phyloP scores from a whole-genome alignment of 1,140 invertebrate species.

The Chironomus tepperi region DNA sequence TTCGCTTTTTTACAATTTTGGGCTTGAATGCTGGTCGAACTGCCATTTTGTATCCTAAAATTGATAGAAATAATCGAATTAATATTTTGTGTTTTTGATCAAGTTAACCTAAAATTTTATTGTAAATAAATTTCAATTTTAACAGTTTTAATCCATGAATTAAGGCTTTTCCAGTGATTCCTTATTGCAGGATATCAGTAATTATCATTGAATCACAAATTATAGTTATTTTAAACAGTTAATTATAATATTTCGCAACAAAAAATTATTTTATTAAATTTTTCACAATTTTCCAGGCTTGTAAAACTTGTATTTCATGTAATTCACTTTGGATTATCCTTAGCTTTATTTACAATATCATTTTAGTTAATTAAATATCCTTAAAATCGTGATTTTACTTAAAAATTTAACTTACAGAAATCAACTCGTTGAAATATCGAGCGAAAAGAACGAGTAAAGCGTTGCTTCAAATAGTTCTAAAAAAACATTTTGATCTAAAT shows the following conservation, averaged over 20 bases:
- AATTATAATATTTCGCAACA: background rate
- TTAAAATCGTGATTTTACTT: constrained; percentile 41
- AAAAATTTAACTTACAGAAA: constrained; percentile 27
- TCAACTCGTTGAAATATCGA: constrained; percentile 12
- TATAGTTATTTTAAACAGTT: background rate
- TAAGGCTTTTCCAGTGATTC: too few relatives aligned
- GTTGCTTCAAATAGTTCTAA: background rate
- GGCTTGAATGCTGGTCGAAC: constrained; percentile 80
- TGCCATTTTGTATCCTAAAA: constrained; percentile 52
- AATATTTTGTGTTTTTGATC: background rate
- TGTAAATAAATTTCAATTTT: background rate
- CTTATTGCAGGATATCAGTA: too few relatives aligned
- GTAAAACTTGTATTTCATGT: background rate
- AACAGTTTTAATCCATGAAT: too few relatives aligned
- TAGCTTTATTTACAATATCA: background rate
- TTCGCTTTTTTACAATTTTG: constrained; percentile 90
- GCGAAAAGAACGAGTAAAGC: background rate
- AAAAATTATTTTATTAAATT: background rate
- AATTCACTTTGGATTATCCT: background rate
- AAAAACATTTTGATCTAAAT: background rate
- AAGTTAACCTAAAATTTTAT: constrained; percentile 11
- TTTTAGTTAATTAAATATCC: background rate
- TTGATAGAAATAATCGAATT: background rate
- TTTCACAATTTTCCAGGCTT: background rate
- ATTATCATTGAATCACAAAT: background rate